Percentiles rank a stretch among this genome's conserved stretches.
Conservation (phyloP, 2,888 invertebrate genomes). For the Orthosia cruda region DNA sequence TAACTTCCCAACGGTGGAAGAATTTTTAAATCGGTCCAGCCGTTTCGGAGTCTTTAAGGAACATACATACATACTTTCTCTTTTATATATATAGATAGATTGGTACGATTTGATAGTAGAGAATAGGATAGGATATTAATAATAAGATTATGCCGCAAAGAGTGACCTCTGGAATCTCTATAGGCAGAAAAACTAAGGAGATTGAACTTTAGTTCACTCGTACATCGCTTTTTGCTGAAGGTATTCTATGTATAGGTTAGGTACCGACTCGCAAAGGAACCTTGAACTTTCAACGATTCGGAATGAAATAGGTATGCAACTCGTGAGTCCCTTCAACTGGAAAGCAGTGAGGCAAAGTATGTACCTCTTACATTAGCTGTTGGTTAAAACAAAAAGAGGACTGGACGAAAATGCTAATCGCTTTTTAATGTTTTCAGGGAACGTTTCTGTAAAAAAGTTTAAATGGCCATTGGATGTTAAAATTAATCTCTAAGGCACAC, state of each 20-base stretch:
- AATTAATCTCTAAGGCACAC: slow-evolving; percentile 19
- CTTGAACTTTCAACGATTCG: background rate
- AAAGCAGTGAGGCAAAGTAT: slow-evolving; percentile 1
- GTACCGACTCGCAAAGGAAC: background rate
- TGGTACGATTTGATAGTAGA: too few relatives aligned
- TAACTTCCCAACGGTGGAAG: too few relatives aligned
- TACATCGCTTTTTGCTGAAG: background rate
- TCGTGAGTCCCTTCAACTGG: background rate
- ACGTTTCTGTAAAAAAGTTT: slow-evolving; percentile 14
- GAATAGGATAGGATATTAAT: too few relatives aligned
- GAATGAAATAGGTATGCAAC: slow-evolving; percentile 1
- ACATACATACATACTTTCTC: too few relatives aligned
- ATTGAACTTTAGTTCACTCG: background rate
- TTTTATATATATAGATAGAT: too few relatives aligned
- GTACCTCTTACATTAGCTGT: slow-evolving; percentile 20
- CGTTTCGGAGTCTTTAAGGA: too few relatives aligned
- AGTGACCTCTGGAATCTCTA: too few relatives aligned
- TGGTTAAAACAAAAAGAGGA: slow-evolving; percentile 20
- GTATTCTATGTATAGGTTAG: background rate
- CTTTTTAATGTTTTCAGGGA: slow-evolving; percentile 48
- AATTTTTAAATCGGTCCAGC: too few relatives aligned
- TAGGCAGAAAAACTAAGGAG: background rate
- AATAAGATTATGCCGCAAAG: too few relatives aligned
- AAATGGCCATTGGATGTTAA: slow-evolving; percentile 30
- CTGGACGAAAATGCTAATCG: slow-evolving; percentile 43